Conservation (phyloP, 2,113 vertebrate species). For the Odocoileus hemionus region DNA sequence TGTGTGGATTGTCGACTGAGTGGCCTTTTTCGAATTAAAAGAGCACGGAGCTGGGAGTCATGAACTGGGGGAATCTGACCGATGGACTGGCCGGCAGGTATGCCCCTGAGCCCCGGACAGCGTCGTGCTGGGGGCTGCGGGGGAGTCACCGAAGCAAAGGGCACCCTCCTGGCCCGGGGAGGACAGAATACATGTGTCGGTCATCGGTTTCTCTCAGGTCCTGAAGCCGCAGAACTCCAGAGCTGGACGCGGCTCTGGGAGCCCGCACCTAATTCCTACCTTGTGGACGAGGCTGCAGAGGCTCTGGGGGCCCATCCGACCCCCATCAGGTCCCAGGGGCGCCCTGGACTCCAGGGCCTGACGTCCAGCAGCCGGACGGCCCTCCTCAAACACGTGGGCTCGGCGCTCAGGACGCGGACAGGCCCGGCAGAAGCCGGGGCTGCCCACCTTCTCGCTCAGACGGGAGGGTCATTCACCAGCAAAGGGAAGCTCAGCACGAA, state of each 20-base stretch:
- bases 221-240: not conserved
- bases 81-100: slow-evolving; percentile 14
- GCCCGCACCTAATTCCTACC: too few relatives aligned
- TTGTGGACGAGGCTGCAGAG: not conserved
- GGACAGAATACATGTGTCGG: fast-evolving
- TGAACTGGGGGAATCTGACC: not conserved
- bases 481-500: not conserved
- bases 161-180: not conserved
- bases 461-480: too few relatives aligned
- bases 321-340: fast-evolving
- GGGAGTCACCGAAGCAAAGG: not conserved
- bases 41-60: slow-evolving; percentile 28
- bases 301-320: not conserved
- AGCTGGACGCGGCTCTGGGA: not conserved
- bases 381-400: not conserved
- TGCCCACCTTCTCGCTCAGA: not conserved
- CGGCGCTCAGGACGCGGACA: fast-evolving
- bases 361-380: not conserved
- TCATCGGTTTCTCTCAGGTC: not conserved
- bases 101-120: not conserved
- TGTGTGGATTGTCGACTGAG: slow-evolving; percentile 45
- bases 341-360: not conserved
- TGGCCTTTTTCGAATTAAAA: slow-evolving; percentile 55
- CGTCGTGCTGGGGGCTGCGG: not conserved
- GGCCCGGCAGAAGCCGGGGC: not conserved